phyloP scores from a whole-genome alignment of 2,113 vertebrate species.

The Ceyx cyanopectus region DNA sequence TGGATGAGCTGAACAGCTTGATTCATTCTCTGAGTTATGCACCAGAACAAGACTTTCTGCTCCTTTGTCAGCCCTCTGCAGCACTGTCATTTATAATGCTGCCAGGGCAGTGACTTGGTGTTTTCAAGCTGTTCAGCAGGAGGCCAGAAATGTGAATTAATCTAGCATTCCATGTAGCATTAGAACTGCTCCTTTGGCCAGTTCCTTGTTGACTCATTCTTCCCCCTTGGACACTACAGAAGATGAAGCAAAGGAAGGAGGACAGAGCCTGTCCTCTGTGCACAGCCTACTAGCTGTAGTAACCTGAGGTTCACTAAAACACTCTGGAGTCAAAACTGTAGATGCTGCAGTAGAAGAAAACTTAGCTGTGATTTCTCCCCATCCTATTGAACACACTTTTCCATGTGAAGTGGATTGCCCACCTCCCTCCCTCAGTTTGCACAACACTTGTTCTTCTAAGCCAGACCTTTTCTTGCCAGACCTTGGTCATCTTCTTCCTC shows the following conservation, averaged over 20 bases:
- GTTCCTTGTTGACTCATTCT: not conserved
- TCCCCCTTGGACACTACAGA: not conserved
- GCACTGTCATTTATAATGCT: not conserved
- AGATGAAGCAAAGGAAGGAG: not conserved
- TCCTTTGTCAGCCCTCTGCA: slow-evolving; percentile 32
- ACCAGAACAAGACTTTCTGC: slow-evolving; percentile 13
- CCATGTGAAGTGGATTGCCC: not conserved
- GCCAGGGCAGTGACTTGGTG: not conserved
- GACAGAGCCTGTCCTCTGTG: not conserved
- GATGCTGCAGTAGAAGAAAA: not conserved
- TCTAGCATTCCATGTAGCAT: not conserved
- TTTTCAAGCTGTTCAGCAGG: not conserved
- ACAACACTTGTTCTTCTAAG: not conserved
- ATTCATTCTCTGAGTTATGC: slow-evolving; percentile 14
- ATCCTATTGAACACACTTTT: not conserved
- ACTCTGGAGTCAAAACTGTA: not conserved
- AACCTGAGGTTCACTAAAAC: not conserved
- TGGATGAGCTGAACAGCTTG: slow-evolving; percentile 31
- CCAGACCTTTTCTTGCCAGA: not conserved
- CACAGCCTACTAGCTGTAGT: not conserved
- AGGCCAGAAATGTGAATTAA: slow-evolving; percentile 22
- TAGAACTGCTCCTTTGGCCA: not conserved
- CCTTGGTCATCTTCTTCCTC: not conserved
- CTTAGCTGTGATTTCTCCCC: not conserved
- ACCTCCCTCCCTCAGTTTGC: not conserved